Evolutionary conservation across 2,888 invertebrate genomes (phyloP), one percentile per base, ranked within the genome.

Genomic region (Troglohyphantes excavatus): DNA sequence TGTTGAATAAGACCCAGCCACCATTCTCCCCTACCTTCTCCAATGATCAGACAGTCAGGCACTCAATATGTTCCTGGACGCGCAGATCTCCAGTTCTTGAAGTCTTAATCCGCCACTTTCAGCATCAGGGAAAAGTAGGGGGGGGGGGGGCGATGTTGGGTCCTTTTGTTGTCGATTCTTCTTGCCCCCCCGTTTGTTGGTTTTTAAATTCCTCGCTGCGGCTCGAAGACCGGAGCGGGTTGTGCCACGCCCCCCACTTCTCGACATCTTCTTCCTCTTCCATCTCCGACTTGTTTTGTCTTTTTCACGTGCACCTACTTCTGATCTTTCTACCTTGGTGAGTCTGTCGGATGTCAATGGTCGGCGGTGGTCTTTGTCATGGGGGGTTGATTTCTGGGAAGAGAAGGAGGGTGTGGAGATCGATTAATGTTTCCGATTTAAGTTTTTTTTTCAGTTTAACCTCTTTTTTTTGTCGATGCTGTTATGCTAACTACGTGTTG

Each of bases 31-130:
- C n/a, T n/a, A n/a, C n/a, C n/a, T n/a, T n/a, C n/a, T n/a, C n/a
- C n/a, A n/a, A n/a, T n/a, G n/a, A n/a, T n/a, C n/a, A n/a, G n/a
- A n/a, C n/a, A n/a, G n/a, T n/a, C n/a, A n/a, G n/a, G n/a, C n/a
- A n/a, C n/a, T n/a, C n/a, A n/a, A n/a, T n/a, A n/a, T n/a, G n/a
- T n/a, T n/a, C n/a, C n/a, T n/a, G n/a, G n/a, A n/a, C n/a, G n/a
- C n/a, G n/a, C n/a, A n/a, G n/a, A n/a, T 53, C n/a, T n/a, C 13
- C 53, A 61, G 61, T 46, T 65, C 23, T 61, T 61, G 61, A 61
- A 59, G 75, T 59, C 75, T 75, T 61, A 75, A 75, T 75, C 33
- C 75, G 27, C 17, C 26, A n/a, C n/a, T n/a, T n/a, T n/a, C n/a
- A n/a, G n/a, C n/a, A 59, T 21, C 19, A 59, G 9, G 59, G 59